Evolutionary conservation across 1,140 invertebrate species (phyloP).

Genomic region (Phortica variegata): DNA sequence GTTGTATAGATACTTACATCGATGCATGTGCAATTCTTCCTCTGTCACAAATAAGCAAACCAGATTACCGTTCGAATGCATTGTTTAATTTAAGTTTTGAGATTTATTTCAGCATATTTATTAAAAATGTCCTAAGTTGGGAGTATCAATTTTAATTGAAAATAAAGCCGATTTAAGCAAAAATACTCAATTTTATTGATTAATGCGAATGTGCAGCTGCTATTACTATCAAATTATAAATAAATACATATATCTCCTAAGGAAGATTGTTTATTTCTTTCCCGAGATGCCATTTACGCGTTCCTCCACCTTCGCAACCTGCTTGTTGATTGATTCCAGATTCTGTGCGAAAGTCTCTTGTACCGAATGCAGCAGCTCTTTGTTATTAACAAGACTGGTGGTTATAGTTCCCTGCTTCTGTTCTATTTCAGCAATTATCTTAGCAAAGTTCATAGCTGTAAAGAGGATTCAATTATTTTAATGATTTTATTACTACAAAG

Average conservation of each 20-base stretch:
- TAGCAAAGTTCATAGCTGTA: constrained; percentile 81
- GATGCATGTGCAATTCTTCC: too few relatives aligned
- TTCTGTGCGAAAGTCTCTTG: constrained; percentile 78
- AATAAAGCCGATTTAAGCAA: neutral
- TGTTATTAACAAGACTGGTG: constrained; percentile 72
- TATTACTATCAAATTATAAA: neutral
- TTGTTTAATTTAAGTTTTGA: too few relatives aligned
- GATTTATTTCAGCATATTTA: too few relatives aligned
- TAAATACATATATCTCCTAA: neutral
- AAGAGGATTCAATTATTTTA: constrained; percentile 28
- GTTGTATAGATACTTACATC: too few relatives aligned
- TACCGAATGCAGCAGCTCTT: constrained; percentile 75
- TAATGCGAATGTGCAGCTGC: neutral
- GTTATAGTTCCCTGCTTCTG: constrained; percentile 76
- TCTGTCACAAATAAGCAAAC: too few relatives aligned
- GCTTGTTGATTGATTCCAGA: constrained; percentile 72
- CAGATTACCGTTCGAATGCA: too few relatives aligned
- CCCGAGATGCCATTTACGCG: constrained; percentile 63
- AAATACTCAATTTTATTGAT: neutral
- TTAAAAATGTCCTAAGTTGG: too few relatives aligned
- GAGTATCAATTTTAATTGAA: neutral
- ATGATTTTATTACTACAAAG: neutral
- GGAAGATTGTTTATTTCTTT: constrained; percentile 23
- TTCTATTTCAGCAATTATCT: constrained; percentile 80
- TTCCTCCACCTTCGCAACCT: constrained; percentile 72